These are phyloP conservation scores for Hymenopus coronatus DNA, from an alignment of 2,888 invertebrate genomes.

Conservation along the genomic window DNA sequence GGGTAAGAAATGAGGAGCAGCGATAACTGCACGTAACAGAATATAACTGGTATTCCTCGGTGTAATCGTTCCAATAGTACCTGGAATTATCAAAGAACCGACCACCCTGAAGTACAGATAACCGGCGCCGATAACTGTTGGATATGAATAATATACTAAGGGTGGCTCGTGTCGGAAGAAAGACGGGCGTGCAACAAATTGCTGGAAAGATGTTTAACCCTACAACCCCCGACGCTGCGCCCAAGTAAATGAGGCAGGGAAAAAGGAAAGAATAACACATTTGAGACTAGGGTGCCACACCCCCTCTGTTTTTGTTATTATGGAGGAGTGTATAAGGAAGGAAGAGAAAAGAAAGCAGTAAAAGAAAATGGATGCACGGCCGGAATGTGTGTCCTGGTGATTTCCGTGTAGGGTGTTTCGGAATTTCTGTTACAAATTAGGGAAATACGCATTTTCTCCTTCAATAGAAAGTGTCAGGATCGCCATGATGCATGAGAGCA, in stretches of 20 bases:
- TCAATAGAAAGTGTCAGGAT: not conserved
- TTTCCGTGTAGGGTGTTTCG: not conserved
- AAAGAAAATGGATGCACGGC: not conserved
- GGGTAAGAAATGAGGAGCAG: too few species aligned
- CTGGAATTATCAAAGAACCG: too few species aligned
- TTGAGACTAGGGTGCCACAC: not conserved
- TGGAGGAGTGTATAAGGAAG: not conserved
- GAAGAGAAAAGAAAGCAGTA: not conserved
- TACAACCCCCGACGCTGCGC: not conserved
- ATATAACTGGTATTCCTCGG: too few species aligned
- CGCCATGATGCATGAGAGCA: not conserved
- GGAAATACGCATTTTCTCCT: not conserved
- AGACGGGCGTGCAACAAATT: constrained; percentile 3
- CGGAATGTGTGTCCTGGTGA: not conserved
- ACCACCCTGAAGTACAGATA: not conserved
- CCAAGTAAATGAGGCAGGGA: not conserved
- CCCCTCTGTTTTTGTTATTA: not conserved
- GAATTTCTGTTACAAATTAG: not conserved
- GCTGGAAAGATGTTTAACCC: not conserved
- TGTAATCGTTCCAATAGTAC: too few species aligned
- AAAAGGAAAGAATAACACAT: not conserved
- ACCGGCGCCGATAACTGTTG: not conserved
- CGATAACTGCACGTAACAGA: too few species aligned
- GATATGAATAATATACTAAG: not conserved
- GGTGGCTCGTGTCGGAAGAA: not conserved